These are phyloP conservation scores for Tridacna crocea DNA, from an alignment of 2,888 invertebrate species.

Conservation along the genomic window DNA sequence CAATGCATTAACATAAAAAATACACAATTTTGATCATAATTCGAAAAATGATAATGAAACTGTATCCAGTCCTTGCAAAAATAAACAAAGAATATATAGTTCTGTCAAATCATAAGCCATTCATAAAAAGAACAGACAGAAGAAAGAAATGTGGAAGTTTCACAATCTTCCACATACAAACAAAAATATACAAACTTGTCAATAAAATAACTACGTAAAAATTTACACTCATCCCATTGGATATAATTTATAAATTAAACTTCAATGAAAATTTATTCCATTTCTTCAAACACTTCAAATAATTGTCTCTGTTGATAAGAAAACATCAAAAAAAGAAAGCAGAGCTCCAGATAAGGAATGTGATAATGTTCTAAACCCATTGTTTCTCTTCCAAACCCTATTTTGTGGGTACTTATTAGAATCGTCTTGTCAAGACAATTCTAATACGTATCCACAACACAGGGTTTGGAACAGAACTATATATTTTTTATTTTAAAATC, in stretches of 20 bases:
- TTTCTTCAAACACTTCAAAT: too few relatives aligned
- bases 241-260: constrained; percentile 1
- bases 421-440: too few relatives aligned
- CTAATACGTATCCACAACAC: too few relatives aligned
- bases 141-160: constrained; percentile 23
- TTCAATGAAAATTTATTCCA: not conserved
- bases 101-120: constrained; percentile 20
- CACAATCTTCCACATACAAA: constrained; percentile 13
- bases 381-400: too few relatives aligned
- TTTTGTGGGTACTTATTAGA: too few relatives aligned
- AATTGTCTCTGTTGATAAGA: too few relatives aligned
- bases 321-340: too few relatives aligned
- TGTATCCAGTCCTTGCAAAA: constrained; percentile 1
- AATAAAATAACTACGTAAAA: constrained; percentile 25
- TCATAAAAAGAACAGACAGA: constrained; percentile 19
- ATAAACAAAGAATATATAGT: constrained; percentile 24
- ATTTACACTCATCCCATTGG: constrained; percentile 4
- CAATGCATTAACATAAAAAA: constrained; percentile 72
- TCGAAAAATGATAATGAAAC: constrained; percentile 23
- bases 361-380: too few relatives aligned
- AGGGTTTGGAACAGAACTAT: too few relatives aligned
- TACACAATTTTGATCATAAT: constrained; percentile 48
- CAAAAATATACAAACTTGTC: constrained; percentile 17
- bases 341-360: too few relatives aligned
- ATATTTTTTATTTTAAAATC: too few relatives aligned